Evolutionary conservation across 2,797 vertebrate genomes (phyloP), one percentile per base, ranked within the genome.

Genomic region (Botia kubotai): DNA sequence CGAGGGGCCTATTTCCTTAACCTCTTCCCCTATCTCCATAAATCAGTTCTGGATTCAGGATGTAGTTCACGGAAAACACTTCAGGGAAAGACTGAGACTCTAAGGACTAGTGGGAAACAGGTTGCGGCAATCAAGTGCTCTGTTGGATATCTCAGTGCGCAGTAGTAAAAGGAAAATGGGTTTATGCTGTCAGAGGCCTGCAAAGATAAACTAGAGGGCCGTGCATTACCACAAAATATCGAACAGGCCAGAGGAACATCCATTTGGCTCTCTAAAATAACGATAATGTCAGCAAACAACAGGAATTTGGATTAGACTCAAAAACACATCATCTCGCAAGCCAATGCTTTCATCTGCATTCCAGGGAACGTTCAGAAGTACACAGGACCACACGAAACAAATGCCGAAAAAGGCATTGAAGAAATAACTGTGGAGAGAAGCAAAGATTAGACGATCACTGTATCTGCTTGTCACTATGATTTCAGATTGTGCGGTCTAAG

Each of bases 1-100:
- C 91, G 92, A 93, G 90, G 86, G 90, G 90, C 88, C 88, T 89
- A 88, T 89, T 91, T 93, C 91, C 91, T 89, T 90, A 88, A 91
- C 90, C 89, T 88, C 86, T 89, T 89, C 88, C 88, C 86, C 87
- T 83, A 88, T 88, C 86, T 86, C 88, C 89, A 91, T 93, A 93
- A 93, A 93, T 93, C 91, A 84, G 76, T 70, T 70, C 74, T 39
- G 63, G 66, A 21, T 73, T 60, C 66, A 72, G 65, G 71, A 74
- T 74, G 79, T 8, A 26, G 36, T 2, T 23, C 60, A 55, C 19
- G 2, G 10, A 26, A 87, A 83, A 81, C 26, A 74, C 60, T 63
- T 63, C 62, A 76, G 63, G 82, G 69, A 72, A 58, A 83, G 80
- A 79, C 36, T 83, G 36, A 86, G 83, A 86, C 17, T 83, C 36